Evolutionary conservation across 2,113 vertebrate species (phyloP).

Genomic region (Rana temporaria): DNA sequence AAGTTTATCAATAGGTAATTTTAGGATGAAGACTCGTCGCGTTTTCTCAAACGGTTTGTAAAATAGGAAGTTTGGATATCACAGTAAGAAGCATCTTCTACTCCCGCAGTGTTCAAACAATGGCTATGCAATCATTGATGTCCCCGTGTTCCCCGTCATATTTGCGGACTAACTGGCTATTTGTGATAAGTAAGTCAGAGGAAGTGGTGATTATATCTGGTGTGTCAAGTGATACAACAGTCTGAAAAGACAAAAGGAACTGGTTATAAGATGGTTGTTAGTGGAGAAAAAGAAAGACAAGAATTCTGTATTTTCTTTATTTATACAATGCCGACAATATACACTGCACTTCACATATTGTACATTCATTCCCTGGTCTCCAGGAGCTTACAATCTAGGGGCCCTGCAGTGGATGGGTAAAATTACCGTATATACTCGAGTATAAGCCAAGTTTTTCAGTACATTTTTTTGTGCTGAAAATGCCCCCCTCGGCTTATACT

Average conservation of each 20-base stretch:
- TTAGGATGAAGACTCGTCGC: neutral
- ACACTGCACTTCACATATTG: too few relatives aligned
- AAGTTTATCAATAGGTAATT: neutral
- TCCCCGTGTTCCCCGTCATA: neutral
- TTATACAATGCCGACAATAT: too few relatives aligned
- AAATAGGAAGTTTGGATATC: neutral
- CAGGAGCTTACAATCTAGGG: too few relatives aligned
- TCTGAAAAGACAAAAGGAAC: neutral
- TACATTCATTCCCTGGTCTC: too few relatives aligned
- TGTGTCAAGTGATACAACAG: neutral
- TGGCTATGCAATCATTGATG: too few relatives aligned
- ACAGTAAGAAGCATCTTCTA: neutral
- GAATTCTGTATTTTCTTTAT: neutral
- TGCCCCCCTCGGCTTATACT: too few relatives aligned
- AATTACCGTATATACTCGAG: too few relatives aligned
- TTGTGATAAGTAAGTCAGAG: conserved; percentile 11
- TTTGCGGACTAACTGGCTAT: neutral
- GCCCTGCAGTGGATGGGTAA: too few relatives aligned
- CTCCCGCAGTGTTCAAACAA: neutral
- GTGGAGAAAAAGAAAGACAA: neutral
- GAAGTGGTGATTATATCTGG: conserved; percentile 13
- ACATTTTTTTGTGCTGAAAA: too few relatives aligned
- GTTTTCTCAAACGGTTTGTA: neutral
- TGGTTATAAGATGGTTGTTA: neutral
- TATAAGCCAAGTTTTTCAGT: too few relatives aligned